Evolutionary conservation across 1,140 invertebrate genomes (phyloP), one percentile per base, ranked within the genome.

Genomic region (Drosophila grimshawi): DNA sequence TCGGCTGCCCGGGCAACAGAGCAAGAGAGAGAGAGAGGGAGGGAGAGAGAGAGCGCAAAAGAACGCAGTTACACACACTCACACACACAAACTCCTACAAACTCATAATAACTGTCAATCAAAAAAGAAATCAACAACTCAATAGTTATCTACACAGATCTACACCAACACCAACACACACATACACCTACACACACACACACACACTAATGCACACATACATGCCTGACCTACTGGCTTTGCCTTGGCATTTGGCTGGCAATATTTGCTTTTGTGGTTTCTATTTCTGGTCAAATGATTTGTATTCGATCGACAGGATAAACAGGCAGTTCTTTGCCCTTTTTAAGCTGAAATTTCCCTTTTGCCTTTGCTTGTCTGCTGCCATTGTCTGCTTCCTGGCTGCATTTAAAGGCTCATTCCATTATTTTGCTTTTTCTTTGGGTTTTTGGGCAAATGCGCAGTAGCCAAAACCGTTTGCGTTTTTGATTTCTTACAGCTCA

Each of bases 271-370:
- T 81, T 89, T 88, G 85, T 78, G 85, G 85, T 88, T 88, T 88
- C 89, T 85, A n/a, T 88, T 85, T 85, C 85, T 88, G 86, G 85
- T 85, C 86, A 88, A 78, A 88, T 89, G 85, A 88, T 80, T 89
- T 77, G 75, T 48, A 30, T 32, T 86, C 69, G 80, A 88, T 88
- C 80, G 59, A 71, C 65, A 81, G 82, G 75, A 81, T 78, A 77
- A 53, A 53, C 19, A 37, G 11, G 51, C 65, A 61, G 41, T 63
- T 52, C 48, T 43, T 46, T 33, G 55, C 37, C 33, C 29, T 67
- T 73, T 52, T 83, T 88, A 83, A 88, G 85, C 83, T 77, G 83
- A 83, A 86, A 88, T 88, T 80, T 77, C 76, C 73, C 55, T 77
- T 77, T 76, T 86, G 75, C 66, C 72, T 64, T 73, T 71, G 43